Percentiles rank a stretch among this genome's conserved stretches.
Conservation (phyloP, 2,113 vertebrate species). For the Heterocephalus glaber region DNA sequence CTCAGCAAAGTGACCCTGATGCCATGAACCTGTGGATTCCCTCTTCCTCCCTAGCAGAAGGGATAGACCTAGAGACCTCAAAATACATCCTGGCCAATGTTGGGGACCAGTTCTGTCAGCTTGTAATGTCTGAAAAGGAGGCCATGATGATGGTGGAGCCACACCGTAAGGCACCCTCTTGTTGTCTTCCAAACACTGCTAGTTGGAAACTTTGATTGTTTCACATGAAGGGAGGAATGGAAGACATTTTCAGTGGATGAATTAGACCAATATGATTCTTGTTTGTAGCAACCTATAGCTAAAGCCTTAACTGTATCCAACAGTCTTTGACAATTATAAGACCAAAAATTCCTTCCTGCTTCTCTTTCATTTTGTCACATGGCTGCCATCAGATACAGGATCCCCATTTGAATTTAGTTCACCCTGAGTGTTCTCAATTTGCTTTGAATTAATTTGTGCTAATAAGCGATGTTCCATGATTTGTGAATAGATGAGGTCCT, state of each 20-base stretch:
- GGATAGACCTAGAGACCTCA: constrained; percentile 97
- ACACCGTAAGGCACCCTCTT: constrained; percentile 92
- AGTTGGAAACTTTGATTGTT: constrained; percentile 38
- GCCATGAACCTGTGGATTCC: constrained; percentile 99
- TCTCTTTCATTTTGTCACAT: constrained; percentile 22
- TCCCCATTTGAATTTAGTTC: constrained; percentile 22
- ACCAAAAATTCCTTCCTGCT: background rate
- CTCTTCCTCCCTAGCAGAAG: constrained; percentile 91
- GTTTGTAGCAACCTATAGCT: background rate
- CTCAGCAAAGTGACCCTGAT: constrained; percentile 97
- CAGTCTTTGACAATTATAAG: background rate
- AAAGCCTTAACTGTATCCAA: background rate
- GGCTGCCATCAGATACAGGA: background rate
- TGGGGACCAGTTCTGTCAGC: constrained; percentile 98
- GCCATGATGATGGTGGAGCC: constrained; percentile 99
- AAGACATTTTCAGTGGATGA: background rate
- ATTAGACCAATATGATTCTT: constrained; percentile 7
- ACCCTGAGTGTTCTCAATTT: constrained; percentile 44
- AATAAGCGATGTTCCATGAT: background rate
- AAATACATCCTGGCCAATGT: constrained; percentile 99
- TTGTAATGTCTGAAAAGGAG: constrained; percentile 99
- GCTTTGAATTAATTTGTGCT: constrained; percentile 16
- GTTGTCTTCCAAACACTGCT: background rate
- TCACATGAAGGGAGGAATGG: background rate
- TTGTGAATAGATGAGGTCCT: constrained; percentile 11